These are phyloP conservation scores for Phataginus tetradactyla DNA, from an alignment of 2,797 vertebrate genomes.

Conservation along the genomic window DNA sequence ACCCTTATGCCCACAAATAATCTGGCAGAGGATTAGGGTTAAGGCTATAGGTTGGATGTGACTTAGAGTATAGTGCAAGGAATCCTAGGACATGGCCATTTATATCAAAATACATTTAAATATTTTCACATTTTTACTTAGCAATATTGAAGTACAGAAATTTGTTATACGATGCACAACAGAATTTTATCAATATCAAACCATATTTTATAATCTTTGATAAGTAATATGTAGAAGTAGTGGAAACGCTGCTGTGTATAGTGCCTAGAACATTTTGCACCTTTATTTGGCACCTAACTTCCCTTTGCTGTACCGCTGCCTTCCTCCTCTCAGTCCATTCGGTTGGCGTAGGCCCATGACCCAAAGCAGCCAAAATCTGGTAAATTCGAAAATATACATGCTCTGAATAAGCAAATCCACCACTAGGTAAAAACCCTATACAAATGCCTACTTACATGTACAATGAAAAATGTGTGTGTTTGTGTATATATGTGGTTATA, in stretches of 20 bases:
- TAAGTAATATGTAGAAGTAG: background rate
- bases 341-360: background rate
- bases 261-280: background rate
- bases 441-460: background rate
- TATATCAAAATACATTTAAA: background rate
- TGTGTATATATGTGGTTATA: background rate
- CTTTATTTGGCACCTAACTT: background rate
- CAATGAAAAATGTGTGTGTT: background rate
- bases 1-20: background rate
- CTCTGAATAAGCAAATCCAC: background rate
- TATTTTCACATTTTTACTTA: slow-evolving; percentile 15
- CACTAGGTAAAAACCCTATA: background rate
- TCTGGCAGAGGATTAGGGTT: background rate
- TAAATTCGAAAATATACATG: background rate
- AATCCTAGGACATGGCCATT: background rate
- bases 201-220: background rate
- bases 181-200: background rate
- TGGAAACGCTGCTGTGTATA: background rate
- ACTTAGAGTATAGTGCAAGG: background rate
- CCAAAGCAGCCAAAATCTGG: background rate
- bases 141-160: background rate
- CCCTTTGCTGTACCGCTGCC: background rate
- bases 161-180: background rate
- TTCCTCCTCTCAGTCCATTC: background rate
- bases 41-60: background rate